phyloP scores from a whole-genome alignment of 2,113 vertebrate species.

The Nyctereutes procyonoides region DNA sequence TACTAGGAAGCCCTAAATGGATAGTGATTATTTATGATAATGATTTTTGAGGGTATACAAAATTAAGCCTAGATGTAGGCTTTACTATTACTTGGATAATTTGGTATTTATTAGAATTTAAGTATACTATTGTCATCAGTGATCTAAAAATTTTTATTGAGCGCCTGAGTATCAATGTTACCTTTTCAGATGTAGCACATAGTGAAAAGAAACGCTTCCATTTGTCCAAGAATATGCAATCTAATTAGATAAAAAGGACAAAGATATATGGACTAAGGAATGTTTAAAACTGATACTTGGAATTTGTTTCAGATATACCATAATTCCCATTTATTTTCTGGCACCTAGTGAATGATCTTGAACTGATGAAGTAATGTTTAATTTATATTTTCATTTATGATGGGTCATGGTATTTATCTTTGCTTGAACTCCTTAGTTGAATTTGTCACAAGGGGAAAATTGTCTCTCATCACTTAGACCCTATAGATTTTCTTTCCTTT shows the following conservation, averaged over 20 bases:
- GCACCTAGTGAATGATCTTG: not conserved
- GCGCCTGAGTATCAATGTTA: not conserved
- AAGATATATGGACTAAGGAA: not conserved
- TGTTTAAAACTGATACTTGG: slow-evolving; percentile 5
- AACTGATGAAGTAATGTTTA: slow-evolving; percentile 51
- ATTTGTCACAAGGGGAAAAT: slow-evolving; percentile 45
- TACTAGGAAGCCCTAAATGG: slow-evolving; percentile 3
- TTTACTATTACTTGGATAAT: not conserved
- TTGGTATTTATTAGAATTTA: slow-evolving; percentile 22
- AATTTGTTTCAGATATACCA: slow-evolving; percentile 40
- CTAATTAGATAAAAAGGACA: slow-evolving; percentile 21
- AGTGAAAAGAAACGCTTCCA: slow-evolving; percentile 2
- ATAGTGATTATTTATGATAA: not conserved
- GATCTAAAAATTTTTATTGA: slow-evolving; percentile 33
- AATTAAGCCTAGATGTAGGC: slow-evolving; percentile 21
- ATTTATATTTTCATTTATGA: slow-evolving; percentile 49
- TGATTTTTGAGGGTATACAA: slow-evolving; percentile 42
- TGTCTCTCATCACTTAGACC: slow-evolving; percentile 1
- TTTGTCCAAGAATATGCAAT: slow-evolving; percentile 28
- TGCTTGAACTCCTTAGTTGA: slow-evolving; percentile 37
- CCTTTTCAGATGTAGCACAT: not conserved
- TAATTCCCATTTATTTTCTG: slow-evolving; percentile 39
- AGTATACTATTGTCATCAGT: slow-evolving; percentile 19
- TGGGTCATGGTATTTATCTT: not conserved
- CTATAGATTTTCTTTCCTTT: slow-evolving; percentile 44